Evolutionary conservation across 2,113 vertebrate species (phyloP).

Genomic region (Heterochromis multidens): DNA sequence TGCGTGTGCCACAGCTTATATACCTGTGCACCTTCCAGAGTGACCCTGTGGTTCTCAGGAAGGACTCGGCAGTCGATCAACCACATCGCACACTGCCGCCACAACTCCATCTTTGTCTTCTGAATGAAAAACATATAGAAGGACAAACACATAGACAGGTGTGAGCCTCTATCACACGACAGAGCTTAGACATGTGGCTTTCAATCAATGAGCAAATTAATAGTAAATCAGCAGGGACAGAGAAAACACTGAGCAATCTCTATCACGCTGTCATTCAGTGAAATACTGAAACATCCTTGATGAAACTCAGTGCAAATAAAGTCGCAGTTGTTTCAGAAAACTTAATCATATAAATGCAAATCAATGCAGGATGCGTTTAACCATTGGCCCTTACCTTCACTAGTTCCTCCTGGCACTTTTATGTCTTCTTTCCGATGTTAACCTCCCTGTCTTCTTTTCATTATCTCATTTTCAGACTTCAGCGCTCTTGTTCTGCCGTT

Average conservation of each 20-base stretch:
- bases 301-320: background rate
- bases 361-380: background rate
- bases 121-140: background rate
- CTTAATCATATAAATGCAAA: background rate
- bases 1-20: constrained; percentile 61
- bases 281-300: background rate
- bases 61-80: constrained; percentile 88
- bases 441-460: constrained; percentile 17
- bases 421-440: background rate
- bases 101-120: constrained; percentile 83
- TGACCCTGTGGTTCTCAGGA: constrained; percentile 89
- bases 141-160: background rate
- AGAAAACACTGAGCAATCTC: background rate
- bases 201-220: background rate
- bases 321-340: background rate
- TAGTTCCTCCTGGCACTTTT: background rate
- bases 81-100: constrained; percentile 89
- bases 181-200: background rate
- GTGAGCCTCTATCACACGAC: no score
- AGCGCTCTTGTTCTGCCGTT: constrained; percentile 31
- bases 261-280: background rate
- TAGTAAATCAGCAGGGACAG: background rate
- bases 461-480: constrained; percentile 29
- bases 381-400: constrained; percentile 33
- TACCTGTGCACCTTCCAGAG: constrained; percentile 84